phyloP scores from a whole-genome alignment of 1,140 invertebrate genomes.

The Aricia agestis region DNA sequence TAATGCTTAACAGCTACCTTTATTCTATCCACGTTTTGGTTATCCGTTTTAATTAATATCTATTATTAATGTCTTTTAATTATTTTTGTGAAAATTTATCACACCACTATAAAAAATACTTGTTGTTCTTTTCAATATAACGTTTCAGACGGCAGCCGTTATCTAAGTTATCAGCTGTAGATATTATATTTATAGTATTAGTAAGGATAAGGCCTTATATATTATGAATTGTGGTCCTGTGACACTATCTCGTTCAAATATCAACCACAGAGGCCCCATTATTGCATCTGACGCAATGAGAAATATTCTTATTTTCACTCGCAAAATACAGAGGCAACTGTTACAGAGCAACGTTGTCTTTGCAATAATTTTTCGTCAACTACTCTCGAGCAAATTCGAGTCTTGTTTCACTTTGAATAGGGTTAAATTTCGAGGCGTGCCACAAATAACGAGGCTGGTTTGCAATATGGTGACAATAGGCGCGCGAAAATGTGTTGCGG shows the following conservation, averaged over 20 bases:
- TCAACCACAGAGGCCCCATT: not conserved
- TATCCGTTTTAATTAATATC: no score
- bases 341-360: not conserved
- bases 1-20: no score
- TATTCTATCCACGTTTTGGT: no score
- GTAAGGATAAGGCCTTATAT: no score
- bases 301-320: not conserved
- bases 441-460: not conserved
- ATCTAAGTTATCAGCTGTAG: no score
- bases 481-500: not conserved
- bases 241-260: not conserved
- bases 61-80: no score
- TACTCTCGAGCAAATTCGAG: not conserved
- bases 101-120: no score
- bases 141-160: no score
- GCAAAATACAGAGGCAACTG: not conserved
- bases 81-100: no score
- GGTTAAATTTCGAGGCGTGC: not conserved
- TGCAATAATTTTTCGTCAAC: not conserved
- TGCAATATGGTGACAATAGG: not conserved
- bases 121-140: no score
- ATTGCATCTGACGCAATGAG: not conserved
- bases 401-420: not conserved
- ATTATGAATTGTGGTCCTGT: not conserved
- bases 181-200: no score